Base-by-base conservation (phyloP, 1,140 invertebrate species). In the Drosophila busckii region DNA sequence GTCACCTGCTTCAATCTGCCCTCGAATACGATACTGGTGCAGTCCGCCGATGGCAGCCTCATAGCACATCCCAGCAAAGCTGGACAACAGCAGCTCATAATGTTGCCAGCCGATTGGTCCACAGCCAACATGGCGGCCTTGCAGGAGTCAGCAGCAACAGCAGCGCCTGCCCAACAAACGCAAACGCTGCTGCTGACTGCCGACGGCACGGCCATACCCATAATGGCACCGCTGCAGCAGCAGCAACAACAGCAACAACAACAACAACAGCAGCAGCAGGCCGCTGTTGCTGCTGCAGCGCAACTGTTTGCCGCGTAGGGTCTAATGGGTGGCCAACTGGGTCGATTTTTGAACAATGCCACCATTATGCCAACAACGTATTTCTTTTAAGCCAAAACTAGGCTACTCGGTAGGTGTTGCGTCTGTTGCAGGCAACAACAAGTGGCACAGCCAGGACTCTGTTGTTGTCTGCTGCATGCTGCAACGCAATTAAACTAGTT, bases 261-360 rank as follows among this genome's bases (percentile, higher is more conserved):
- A 34, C 70, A 64, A 6, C 73, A 75, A 16, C 70, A 75, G 31
- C 70, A 78, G 37, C 71, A 78, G 26, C 58, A 70, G 38, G 59
- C 66, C 34, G 73, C 73, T 49, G 75, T 70, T 65, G 82, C 82
- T 59, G 82, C 83, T 49, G 67, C 69, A 34, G 69, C 75, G 25
- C 76, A 82, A 38, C 49, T 80, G 13, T 80, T 78, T 58, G 75
- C 73, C 41, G 82, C 84, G 84, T 86, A 86, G 84, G 84, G 78
- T 66, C 75, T 86, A 69, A 80, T 71, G 53, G 78, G 84, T 84
- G 84, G 84, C 84, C 84, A 86, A 86, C 67, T 86, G 64, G 84
- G 84, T 80, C 84, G 84, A 86, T 86, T 86, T 84, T 82, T 86
- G 49, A 86, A 82, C 26, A 86, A 85, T 70, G 70, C 84, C 60